Evolutionary conservation across 2,797 vertebrate species (phyloP).

Genomic region (Hyperoplus immaculatus): DNA sequence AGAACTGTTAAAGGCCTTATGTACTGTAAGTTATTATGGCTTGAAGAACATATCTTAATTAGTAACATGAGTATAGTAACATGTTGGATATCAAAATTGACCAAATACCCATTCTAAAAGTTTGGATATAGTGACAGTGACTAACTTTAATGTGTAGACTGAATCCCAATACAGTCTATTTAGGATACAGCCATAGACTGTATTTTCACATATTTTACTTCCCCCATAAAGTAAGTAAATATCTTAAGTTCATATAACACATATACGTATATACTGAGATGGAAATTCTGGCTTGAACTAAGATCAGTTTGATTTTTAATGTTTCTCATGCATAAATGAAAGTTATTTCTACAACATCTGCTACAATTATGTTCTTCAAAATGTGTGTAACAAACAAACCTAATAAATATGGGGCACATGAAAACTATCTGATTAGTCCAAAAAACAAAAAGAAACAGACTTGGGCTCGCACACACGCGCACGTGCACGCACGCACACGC

Average conservation of each 20-base stretch:
- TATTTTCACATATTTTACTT: background rate
- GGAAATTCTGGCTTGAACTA: background rate
- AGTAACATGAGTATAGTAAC: background rate
- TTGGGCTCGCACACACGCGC: slow-evolving; percentile 5
- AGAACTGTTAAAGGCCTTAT: slow-evolving; percentile 29
- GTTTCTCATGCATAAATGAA: background rate
- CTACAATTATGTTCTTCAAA: slow-evolving; percentile 6
- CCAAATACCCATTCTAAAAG: background rate
- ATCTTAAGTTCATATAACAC: background rate
- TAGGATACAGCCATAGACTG: too few relatives aligned
- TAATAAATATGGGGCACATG: slow-evolving; percentile 7
- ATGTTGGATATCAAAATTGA: background rate
- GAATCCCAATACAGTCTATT: background rate
- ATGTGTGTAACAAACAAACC: slow-evolving; percentile 26
- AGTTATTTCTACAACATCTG: background rate
- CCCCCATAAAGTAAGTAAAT: background rate
- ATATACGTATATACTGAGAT: background rate
- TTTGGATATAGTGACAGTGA: background rate
- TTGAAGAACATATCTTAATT: slow-evolving; percentile 1
- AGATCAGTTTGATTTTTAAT: background rate
- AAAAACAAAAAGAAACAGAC: background rate
- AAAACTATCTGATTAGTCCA: slow-evolving; percentile 31
- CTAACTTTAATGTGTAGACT: background rate
- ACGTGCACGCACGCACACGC: background rate
- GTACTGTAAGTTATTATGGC: slow-evolving; percentile 5